Evolutionary conservation across 2,888 invertebrate genomes (phyloP).

Genomic region (Tolmerus cingulatus): DNA sequence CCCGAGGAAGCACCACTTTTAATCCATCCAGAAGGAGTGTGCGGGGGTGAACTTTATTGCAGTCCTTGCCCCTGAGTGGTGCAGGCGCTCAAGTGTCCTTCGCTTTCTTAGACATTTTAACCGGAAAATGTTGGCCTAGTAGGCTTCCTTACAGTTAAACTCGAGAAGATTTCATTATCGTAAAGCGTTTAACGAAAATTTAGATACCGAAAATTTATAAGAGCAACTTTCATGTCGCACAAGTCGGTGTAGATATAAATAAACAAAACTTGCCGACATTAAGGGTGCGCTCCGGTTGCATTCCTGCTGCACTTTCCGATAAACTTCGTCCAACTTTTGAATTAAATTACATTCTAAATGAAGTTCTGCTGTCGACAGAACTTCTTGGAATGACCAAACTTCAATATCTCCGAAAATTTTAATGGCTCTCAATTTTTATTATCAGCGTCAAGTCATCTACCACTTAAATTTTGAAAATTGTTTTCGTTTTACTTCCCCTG

Average conservation of each 20-base stretch:
- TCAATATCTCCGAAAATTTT: constrained; percentile 3
- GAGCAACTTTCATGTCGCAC: background rate
- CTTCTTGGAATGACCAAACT: constrained; percentile 12
- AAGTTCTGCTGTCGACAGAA: background rate
- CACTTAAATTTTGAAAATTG: background rate
- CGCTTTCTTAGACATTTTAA: background rate
- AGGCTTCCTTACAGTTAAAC: background rate
- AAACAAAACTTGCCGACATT: background rate
- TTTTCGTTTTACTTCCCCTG: background rate
- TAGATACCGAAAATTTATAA: background rate
- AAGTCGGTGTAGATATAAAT: background rate
- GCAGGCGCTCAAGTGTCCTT: background rate
- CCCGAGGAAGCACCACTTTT: background rate
- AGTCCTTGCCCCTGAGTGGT: background rate
- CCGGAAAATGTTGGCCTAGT: background rate
- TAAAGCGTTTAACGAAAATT: constrained; percentile 15
- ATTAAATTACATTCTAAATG: constrained; percentile 19
- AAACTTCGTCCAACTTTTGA: constrained; percentile 6
- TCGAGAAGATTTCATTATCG: background rate
- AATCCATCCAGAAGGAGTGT: background rate
- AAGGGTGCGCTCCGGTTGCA: background rate
- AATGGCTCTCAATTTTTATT: background rate
- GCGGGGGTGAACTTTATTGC: background rate
- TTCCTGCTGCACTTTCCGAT: background rate
- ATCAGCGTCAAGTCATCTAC: background rate